Evolutionary conservation across 2,888 invertebrate genomes (phyloP).

Genomic region (Coecobrya sp.): DNA sequence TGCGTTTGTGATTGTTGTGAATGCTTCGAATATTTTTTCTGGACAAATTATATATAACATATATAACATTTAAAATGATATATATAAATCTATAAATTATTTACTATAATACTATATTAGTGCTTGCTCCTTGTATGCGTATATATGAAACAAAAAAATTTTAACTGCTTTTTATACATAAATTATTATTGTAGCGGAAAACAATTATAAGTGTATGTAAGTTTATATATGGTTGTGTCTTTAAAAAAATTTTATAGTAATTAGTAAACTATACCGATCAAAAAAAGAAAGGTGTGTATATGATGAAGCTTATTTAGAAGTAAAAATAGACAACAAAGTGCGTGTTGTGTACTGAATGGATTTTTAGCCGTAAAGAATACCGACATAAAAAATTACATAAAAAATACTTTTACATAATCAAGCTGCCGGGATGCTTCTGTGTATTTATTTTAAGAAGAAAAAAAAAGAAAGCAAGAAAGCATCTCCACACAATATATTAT

Average conservation of each 20-base stretch:
- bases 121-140: conserved; percentile 57
- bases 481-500: conserved; percentile 8
- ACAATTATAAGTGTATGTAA: conserved; percentile 5
- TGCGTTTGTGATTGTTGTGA: conserved; percentile 55
- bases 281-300: conserved; percentile 14
- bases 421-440: conserved; percentile 44
- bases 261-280: background rate
- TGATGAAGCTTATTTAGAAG: conserved; percentile 1
- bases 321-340: background rate
- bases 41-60: background rate
- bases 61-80: background rate
- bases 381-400: background rate
- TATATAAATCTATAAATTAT: conserved; percentile 8
- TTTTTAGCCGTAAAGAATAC: background rate
- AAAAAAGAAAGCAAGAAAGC: conserved; percentile 27
- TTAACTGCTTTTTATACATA: conserved; percentile 45
- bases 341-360: conserved; percentile 29
- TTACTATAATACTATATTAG: background rate
- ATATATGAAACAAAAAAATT: background rate
- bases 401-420: background rate
- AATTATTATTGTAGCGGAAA: conserved; percentile 1
- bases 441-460: conserved; percentile 54
- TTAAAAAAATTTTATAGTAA: background rate
- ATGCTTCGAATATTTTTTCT: conserved; percentile 41
- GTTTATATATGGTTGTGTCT: conserved; percentile 50